phyloP scores from a whole-genome alignment of 2,113 vertebrate genomes.

The Struthio camelus region DNA sequence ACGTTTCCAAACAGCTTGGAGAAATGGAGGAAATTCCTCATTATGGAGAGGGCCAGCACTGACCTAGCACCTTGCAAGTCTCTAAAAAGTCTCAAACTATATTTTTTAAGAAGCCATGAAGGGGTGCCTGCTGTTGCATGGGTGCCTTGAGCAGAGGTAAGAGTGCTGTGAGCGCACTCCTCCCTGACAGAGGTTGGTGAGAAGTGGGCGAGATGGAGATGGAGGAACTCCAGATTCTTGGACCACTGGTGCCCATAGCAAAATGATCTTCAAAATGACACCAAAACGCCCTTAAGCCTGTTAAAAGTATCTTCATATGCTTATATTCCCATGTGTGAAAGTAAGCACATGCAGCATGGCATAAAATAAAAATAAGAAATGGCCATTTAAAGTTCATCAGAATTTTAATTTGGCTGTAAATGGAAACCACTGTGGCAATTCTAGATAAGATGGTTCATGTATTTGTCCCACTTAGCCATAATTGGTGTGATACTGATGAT shows the following conservation, averaged over 20 bases:
- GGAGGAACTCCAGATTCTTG: not conserved
- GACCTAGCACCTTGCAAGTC: not conserved
- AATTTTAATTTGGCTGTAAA: not conserved
- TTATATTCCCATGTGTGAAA: not conserved
- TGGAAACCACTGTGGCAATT: not conserved
- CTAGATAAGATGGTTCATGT: no score
- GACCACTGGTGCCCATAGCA: not conserved
- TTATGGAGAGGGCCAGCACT: not conserved
- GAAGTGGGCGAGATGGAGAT: not conserved
- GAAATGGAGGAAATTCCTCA: not conserved
- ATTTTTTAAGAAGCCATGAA: accelerated
- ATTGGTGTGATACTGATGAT: not conserved
- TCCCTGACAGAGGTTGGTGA: not conserved
- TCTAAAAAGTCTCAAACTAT: accelerated
- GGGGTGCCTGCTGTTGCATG: not conserved
- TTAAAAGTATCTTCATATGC: not conserved
- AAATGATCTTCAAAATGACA: not conserved
- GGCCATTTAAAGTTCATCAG: not conserved
- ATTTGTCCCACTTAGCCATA: not conserved
- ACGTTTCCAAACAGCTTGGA: not conserved
- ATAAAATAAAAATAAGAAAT: not conserved
- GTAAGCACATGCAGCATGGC: not conserved
- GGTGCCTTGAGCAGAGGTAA: not conserved
- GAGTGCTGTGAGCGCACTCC: not conserved
- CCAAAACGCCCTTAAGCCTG: not conserved